Base-by-base conservation (phyloP, 2,888 invertebrate species). In the Camponotus fellah region DNA sequence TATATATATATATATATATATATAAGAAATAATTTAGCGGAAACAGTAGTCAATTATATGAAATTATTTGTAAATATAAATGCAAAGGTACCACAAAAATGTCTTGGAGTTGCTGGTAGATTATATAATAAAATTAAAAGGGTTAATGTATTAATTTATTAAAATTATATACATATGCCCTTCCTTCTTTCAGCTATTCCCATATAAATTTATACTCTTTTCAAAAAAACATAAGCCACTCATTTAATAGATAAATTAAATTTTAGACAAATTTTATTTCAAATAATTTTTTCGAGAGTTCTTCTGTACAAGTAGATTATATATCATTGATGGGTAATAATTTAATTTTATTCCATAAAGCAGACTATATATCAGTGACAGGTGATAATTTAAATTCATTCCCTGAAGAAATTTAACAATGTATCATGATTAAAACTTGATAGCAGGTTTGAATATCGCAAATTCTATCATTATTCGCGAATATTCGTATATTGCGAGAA, bases 241-340 rank as follows among this genome's bases (percentile, higher is more conserved):
- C 26, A 60, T 40, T 66, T 14, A 32, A 68, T 68, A n/a, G 49
- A 53, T 2, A n/a, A 53, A 14, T 46, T 14, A 46, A 46, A 26
- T 68, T 68, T 49, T 10, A 14, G 14, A 68, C 5, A n/a, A 56
- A n/a, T n/a, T 65, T 40, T 75, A 43, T 26, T 37, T 21, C 32
- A 2, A 17, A 17, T 21, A 21, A 65, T 65, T 75, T 53, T 53
- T 53, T 76, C n/a, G 21, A 64, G 5, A 64, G 26, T 37, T 62
- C 64, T 46, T 21, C 2, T 2, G 26, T 26, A 26, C 26, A 26
- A 34, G 12, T 1, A 14, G 3, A 62, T 46, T 62, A 62, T 32
- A 40, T 62, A 17, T 34, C 34, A 21, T 14, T 32, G 17, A 72
- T 26, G 21, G 34, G 9, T 40, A 10, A 21, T 53, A 6, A 56